These are phyloP conservation scores for Zaprionus lachaisei DNA, from an alignment of 1,140 invertebrate genomes.

Conservation along the genomic window DNA sequence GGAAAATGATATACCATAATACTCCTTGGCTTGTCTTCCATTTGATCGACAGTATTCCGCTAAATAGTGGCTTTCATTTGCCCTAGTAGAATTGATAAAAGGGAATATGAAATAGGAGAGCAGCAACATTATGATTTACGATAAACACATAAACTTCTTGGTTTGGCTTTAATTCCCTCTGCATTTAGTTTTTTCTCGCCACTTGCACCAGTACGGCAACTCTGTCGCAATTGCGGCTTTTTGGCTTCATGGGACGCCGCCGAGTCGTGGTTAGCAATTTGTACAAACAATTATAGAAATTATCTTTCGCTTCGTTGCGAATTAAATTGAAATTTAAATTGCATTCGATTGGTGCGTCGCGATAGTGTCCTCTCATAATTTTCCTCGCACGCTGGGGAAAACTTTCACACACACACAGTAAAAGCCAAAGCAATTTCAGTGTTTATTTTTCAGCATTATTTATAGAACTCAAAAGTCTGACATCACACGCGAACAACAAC, in stretches of 20 bases:
- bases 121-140: too few species aligned
- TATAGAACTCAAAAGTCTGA: conserved; percentile 75
- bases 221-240: conserved; percentile 33
- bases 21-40: too few species aligned
- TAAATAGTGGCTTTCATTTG: too few species aligned
- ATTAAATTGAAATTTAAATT: conserved; percentile 83
- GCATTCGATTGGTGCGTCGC: conserved; percentile 65
- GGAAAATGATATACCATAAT: too few species aligned
- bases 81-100: too few species aligned
- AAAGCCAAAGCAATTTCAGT: conserved; percentile 43
- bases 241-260: conserved; percentile 33
- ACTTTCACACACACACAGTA: background rate
- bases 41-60: too few species aligned
- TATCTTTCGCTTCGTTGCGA: conserved; percentile 74
- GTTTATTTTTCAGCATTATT: conserved; percentile 57
- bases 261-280: conserved; percentile 77
- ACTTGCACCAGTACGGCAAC: conserved; percentile 4
- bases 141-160: background rate
- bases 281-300: conserved; percentile 83
- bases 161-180: background rate
- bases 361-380: conserved; percentile 50
- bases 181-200: background rate
- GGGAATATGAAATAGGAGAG: too few species aligned
- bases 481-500: conserved; percentile 64
- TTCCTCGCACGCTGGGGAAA: conserved; percentile 34